Evolutionary conservation across 2,888 invertebrate genomes (phyloP), one percentile per base, ranked within the genome.

Genomic region (Eupithecia dodoneata): DNA sequence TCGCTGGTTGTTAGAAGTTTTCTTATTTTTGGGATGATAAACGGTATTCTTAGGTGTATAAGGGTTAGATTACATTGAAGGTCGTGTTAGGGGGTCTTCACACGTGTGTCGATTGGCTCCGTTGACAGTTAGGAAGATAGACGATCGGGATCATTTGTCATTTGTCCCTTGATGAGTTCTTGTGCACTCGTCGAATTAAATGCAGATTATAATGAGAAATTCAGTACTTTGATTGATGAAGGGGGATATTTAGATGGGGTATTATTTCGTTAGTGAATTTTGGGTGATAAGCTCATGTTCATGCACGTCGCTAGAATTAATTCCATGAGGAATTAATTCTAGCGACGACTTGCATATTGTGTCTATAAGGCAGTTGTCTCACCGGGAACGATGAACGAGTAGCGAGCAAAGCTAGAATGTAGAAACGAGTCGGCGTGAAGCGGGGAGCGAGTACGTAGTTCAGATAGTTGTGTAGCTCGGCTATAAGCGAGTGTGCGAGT

Each of bases 101-200:
- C 91, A 92, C 91, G 91, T 92, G 91, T 90, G 93, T 91, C 92
- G 93, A 94, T 94, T 93, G 92, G 93, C 90, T 91, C 83, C 81
- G 89, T 86, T 94, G 94, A 94, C 94, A 94, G 93, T 92, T 93
- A 93, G 90, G 93, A 94, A 94, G 94, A 94, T 94, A 91, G 91
- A 94, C 87, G 93, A 92, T 91, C 89, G 85, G 83, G 87, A 92
- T 92, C 94, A 93, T 94, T 94, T 93, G 93, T 94, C 94, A 93
- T 92, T 91, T 83, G 89, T 88, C 89, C 85, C 81, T 79, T 88
- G 89, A 88, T 87, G 89, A 90, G 89, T 86, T 89, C 89, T 88
- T 90, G 85, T 90, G 91, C 89, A 90, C 86, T 91, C 88, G 88
- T 89, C 90, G 91, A 91, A 91, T 92, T 93, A 92, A 93, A 94